These are phyloP conservation scores for Amphipoea lucens DNA, from an alignment of 2,888 invertebrate genomes.

Conservation along the genomic window DNA sequence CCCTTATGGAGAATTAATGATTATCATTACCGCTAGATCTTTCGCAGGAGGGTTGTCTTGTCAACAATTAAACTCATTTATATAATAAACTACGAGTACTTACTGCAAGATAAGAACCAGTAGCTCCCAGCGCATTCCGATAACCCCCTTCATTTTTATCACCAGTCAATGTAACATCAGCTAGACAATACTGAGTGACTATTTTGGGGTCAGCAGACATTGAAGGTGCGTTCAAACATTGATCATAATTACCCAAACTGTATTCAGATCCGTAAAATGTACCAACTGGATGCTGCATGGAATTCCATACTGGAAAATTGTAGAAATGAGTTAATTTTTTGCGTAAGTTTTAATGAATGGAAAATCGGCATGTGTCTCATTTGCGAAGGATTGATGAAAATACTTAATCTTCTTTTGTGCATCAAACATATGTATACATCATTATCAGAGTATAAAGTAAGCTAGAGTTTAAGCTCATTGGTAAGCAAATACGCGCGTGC, in stretches of 20 bases:
- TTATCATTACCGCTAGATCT: not conserved
- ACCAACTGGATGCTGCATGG: constrained; percentile 58
- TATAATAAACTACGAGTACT: constrained; percentile 6
- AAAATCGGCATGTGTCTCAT: not conserved
- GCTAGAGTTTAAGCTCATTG: not conserved
- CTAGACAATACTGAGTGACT: constrained; percentile 53
- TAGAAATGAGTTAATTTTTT: not conserved
- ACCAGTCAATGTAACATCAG: constrained; percentile 34
- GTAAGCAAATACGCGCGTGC: not conserved
- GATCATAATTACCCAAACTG: constrained; percentile 57
- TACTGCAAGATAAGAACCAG: constrained; percentile 38
- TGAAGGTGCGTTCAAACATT: constrained; percentile 44
- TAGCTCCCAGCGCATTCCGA: constrained; percentile 27
- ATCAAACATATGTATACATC: not conserved
- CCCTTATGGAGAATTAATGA: not conserved
- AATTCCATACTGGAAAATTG: constrained; percentile 57
- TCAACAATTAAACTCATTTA: no score
- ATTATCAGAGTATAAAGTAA: not conserved
- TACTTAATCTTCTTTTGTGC: constrained; percentile 8
- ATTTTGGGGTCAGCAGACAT: constrained; percentile 15
- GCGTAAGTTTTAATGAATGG: not conserved
- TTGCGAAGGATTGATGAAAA: no score
- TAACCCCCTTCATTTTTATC: not conserved
- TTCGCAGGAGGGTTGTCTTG: no score
- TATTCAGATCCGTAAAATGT: constrained; percentile 46